A percentile compares a stretch with the other conserved stretches of the same genome.
Conservation (phyloP, 92 coral and sea anemone species). For the Porites lobata region DNA sequence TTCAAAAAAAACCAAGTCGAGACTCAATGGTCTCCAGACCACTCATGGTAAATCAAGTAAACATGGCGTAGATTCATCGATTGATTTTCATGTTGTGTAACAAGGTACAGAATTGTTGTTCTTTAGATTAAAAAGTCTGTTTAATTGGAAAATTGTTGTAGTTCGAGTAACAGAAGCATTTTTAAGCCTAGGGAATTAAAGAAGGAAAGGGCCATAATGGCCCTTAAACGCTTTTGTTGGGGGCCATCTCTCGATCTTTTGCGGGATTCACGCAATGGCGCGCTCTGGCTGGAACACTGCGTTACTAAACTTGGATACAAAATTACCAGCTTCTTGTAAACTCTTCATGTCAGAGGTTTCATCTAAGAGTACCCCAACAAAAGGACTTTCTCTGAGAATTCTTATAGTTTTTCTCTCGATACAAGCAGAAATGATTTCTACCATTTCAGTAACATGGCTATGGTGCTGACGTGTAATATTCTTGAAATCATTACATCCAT, state of each 20-base stretch:
- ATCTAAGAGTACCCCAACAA: not conserved
- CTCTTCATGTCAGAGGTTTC: not conserved
- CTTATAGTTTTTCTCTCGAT: not conserved
- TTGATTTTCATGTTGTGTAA: not conserved
- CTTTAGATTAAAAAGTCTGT: not conserved
- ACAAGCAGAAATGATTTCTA: not conserved
- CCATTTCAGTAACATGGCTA: not conserved
- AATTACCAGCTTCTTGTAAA: not conserved
- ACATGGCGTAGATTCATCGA: not conserved
- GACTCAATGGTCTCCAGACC: not conserved
- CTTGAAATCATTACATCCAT: not conserved
- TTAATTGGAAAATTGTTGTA: too few species aligned
- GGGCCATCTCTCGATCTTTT: conserved; percentile 10
- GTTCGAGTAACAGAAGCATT: too few species aligned
- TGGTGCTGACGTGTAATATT: not conserved
- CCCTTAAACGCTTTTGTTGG: conserved; percentile 12
- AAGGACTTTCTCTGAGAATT: not conserved
- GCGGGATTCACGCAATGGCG: conserved; percentile 12
- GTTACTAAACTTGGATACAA: not conserved
- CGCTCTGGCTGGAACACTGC: conserved; percentile 4
- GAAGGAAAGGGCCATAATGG: conserved; percentile 4
- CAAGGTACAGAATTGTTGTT: too few species aligned
- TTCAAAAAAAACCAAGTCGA: not conserved
- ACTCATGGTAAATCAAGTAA: not conserved
- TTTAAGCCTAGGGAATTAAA: conserved; percentile 2